A percentile compares a stretch with the other conserved stretches of the same genome.
phyloP scores from a whole-genome alignment of 2,797 vertebrate genomes.

The Thaleichthys pacificus region DNA sequence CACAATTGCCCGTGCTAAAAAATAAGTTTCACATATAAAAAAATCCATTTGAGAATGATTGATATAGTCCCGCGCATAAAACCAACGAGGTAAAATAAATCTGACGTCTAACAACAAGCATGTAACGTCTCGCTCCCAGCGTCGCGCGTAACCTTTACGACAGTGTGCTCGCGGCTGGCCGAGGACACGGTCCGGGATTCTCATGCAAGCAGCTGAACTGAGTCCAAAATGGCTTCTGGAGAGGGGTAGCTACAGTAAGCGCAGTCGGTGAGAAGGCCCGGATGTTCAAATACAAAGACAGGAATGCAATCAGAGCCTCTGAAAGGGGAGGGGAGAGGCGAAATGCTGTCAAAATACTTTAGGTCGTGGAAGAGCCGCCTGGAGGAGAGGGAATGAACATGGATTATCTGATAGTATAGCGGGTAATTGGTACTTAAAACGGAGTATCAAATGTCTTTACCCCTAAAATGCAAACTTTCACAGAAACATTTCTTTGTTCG shows the following conservation, averaged over 20 bases:
- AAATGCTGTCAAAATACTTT: background rate
- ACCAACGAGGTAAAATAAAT: background rate
- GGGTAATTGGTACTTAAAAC: background rate
- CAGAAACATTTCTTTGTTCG: background rate
- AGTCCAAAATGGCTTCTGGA: slow-evolving; percentile 85
- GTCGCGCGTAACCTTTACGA: slow-evolving; percentile 24
- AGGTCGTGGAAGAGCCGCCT: background rate
- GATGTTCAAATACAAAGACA: slow-evolving; percentile 84
- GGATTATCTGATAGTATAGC: background rate
- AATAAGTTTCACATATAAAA: slow-evolving; percentile 49
- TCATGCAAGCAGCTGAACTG: slow-evolving; percentile 67
- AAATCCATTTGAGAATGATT: slow-evolving; percentile 44
- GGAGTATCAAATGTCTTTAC: background rate
- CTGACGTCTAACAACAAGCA: background rate
- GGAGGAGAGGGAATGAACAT: background rate
- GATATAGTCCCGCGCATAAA: slow-evolving; percentile 20
- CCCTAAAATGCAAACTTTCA: background rate
- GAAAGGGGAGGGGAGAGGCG: slow-evolving; percentile 36
- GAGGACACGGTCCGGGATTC: slow-evolving; percentile 37
- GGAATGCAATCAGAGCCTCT: slow-evolving; percentile 46
- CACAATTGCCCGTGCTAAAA: slow-evolving; percentile 34
- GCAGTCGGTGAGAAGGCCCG: slow-evolving; percentile 79
- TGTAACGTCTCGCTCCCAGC: slow-evolving; percentile 11
- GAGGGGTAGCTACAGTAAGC: slow-evolving; percentile 55
- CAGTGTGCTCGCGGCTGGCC: slow-evolving; percentile 30